Conservation (phyloP, 2,888 invertebrate genomes). For the Drosophila putrida region DNA sequence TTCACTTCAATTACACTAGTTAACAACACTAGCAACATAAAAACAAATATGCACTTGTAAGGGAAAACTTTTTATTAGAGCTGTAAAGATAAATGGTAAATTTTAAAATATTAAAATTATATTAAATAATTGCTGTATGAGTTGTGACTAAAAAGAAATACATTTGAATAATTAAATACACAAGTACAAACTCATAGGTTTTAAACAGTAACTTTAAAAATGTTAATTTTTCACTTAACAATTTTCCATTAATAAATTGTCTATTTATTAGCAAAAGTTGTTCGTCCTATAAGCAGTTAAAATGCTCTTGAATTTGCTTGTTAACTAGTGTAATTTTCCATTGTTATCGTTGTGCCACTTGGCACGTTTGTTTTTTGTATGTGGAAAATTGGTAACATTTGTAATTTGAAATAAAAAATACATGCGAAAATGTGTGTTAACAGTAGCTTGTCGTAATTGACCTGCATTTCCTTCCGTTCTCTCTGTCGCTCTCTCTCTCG, state of each 20-base stretch:
- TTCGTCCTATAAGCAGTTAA: not conserved
- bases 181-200: too few relatives aligned
- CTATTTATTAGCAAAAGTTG: too few relatives aligned
- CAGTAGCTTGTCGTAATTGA: slow-evolving; percentile 53
- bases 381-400: slow-evolving; percentile 48
- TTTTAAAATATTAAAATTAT: too few relatives aligned
- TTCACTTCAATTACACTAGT: slow-evolving; percentile 30
- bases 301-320: not conserved
- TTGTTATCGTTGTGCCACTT: slow-evolving; percentile 40
- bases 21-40: not conserved
- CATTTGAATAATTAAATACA: too few relatives aligned
- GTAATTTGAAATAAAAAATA: slow-evolving; percentile 30
- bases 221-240: too few relatives aligned
- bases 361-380: slow-evolving; percentile 44
- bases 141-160: too few relatives aligned
- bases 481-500: not conserved
- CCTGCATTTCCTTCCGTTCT: slow-evolving; percentile 56
- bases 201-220: too few relatives aligned
- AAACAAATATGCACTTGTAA: not conserved
- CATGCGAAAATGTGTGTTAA: slow-evolving; percentile 25
- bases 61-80: too few relatives aligned
- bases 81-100: too few relatives aligned
- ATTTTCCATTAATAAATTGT: too few relatives aligned
- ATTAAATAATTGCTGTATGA: too few relatives aligned
- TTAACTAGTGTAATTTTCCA: slow-evolving; percentile 32